A percentile compares a stretch with the other conserved stretches of the same genome.
phyloP scores from a whole-genome alignment of 1,140 invertebrate genomes.

The Orius insidiosus region DNA sequence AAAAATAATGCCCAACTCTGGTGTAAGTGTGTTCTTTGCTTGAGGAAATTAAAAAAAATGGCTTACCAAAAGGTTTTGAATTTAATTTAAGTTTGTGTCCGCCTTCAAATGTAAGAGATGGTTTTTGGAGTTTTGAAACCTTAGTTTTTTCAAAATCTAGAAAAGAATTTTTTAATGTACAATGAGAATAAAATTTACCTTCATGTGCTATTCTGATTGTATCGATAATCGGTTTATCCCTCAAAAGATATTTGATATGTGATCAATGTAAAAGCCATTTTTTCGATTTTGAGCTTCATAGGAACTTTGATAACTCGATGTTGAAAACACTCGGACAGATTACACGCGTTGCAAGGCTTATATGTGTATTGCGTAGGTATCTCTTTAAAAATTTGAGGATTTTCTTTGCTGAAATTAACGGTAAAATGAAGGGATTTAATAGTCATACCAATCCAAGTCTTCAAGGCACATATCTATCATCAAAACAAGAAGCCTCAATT shows the following conservation, averaged over 20 bases:
- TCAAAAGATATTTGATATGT: background rate
- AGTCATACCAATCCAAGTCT: background rate
- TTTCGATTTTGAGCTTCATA: background rate
- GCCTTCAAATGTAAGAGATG: too few species aligned
- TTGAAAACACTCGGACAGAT: background rate
- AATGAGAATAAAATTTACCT: background rate
- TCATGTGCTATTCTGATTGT: background rate
- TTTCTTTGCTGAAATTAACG: background rate
- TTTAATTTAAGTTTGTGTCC: too few species aligned
- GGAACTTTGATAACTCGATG: slow-evolving; percentile 1
- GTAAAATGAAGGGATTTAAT: too few species aligned
- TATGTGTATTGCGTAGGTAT: background rate
- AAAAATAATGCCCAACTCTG: too few species aligned
- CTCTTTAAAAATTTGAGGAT: background rate
- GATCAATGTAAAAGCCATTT: background rate
- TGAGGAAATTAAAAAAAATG: too few species aligned
- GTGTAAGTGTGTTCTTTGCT: too few species aligned
- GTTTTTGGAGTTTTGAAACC: too few species aligned
- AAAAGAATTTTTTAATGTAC: too few species aligned
- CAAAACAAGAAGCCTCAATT: background rate
- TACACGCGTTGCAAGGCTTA: background rate
- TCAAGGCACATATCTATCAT: slow-evolving; percentile 1
- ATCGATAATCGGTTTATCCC: background rate
- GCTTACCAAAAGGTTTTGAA: too few species aligned
- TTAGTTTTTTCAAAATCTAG: too few species aligned